Evolutionary conservation across 2,797 vertebrate species (phyloP), one percentile per base, ranked within the genome.

Genomic region (Lutjanus campechanus): DNA sequence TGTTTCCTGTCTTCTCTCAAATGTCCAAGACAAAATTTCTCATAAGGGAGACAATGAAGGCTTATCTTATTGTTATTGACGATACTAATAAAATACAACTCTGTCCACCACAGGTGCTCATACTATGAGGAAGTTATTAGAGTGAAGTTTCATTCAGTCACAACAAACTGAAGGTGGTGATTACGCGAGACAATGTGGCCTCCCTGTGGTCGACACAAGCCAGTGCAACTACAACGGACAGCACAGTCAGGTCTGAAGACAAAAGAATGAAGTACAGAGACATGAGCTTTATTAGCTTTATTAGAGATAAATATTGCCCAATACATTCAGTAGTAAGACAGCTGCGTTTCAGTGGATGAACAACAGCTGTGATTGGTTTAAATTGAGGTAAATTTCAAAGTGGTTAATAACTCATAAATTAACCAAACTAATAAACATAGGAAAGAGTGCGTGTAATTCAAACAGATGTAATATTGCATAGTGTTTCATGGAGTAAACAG

Each of bases 261-360:
- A 16, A 13, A 49, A 17, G 4, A 47, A 15, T 15, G 15, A 72
- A 16, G 17, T 5, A 8, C 8, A 13, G 20, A n/a, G 13, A 19
- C 12, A 10, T n/a, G 8, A 1, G 8, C 7, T 58, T 40, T 41
- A 40, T 76, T 25, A 41, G 15, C 36, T 59, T 71, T 55, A 83
- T 79, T 71, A 19, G 17, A 51, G 11, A 36, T 61, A 15, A 43
- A 4, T 11, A 10, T n/a, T 17, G 44, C 8, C 19, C 20, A 58
- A 13, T 46, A 73, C 75, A 79, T 79, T 75, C 72, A 77, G 36
- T 2, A 50, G 49, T 9, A 58, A 40, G 46, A 70, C 46, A 60
- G 40, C 51, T 46, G 8, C 29, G 60, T 29, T 41, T 40, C 46
- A 47, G 44, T 29, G 22, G 15, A 54, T 2, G 13, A 60, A 36